Evolutionary conservation across 1,140 invertebrate genomes (phyloP).

Genomic region (Tetramorium simillimum): DNA sequence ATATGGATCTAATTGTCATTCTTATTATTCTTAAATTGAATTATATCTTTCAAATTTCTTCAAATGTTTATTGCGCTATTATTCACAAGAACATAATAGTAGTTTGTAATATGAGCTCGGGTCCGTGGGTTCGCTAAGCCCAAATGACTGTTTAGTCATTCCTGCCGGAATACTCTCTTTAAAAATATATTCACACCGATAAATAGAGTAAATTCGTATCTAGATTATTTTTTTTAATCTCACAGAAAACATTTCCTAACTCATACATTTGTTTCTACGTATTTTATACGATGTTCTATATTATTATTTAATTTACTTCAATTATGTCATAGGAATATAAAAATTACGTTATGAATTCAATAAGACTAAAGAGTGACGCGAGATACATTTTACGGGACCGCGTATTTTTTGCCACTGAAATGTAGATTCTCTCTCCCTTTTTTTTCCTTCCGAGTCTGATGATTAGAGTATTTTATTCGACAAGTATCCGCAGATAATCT

Average conservation of each 20-base stretch:
- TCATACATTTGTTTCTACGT: too few relatives aligned
- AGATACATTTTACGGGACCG: background rate
- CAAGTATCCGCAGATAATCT: constrained; percentile 26
- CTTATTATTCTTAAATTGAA: background rate
- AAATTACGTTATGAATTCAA: background rate
- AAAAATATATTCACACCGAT: background rate
- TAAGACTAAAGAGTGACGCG: background rate
- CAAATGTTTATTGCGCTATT: too few relatives aligned
- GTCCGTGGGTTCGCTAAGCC: too few relatives aligned
- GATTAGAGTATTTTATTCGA: constrained; percentile 53
- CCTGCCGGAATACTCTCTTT: too few relatives aligned
- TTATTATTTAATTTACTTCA: background rate
- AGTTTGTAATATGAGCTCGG: too few relatives aligned
- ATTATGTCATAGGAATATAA: background rate
- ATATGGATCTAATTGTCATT: background rate
- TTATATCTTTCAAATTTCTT: background rate
- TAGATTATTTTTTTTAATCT: background rate
- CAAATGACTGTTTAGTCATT: too few relatives aligned
- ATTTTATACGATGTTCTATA: background rate
- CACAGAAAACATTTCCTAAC: background rate
- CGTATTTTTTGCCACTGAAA: background rate
- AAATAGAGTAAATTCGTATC: background rate
- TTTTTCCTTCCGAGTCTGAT: background rate
- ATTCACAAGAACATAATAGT: too few relatives aligned
- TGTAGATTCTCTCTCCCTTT: background rate